Evolutionary conservation across 2,113 vertebrate species (phyloP), one percentile per base, ranked within the genome.

Genomic region (Nannospalax galili): DNA sequence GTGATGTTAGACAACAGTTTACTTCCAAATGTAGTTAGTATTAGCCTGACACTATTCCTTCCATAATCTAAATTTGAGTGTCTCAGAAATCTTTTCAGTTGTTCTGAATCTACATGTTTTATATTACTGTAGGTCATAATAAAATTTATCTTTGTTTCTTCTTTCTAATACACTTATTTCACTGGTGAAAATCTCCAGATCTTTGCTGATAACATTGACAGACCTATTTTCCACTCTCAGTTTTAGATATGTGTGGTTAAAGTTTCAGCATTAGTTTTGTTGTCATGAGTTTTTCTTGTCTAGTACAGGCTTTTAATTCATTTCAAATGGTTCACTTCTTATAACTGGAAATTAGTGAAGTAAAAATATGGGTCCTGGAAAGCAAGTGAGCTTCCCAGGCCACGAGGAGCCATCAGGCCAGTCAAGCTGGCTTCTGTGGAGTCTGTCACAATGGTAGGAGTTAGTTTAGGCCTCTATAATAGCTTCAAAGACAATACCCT

Each of bases 1-100:
- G 24, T n/a, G 1, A 10, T 70, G 26, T 88, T n/a, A n/a, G 64
- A 94, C 75, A 77, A 94, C 42, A 90, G 88, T 77, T 80, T 75
- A 86, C 3, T 17, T 96, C 72, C 58, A 96, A 86, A 82, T 74
- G 73, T 69, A 85, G 87, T 94, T 70, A 37, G 67, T 70, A 81
- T 65, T 82, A n/a, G 70, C 65, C 45, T 72, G 72, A 86, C 87
- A 58, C 12, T 4, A 26, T 30, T 67, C 69, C 65, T 90, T 65
- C 42, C n/a, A 52, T 52, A 74, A 65, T 88, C 77, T 91, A n/a
- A 35, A 81, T 75, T 88, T 52, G 48, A 11, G 48, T 52, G 48
- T 52, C 48, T 52, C 48, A 52, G 48, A 11, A 52, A 52, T 7
- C 48, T 52, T 52, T 52, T 7, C 91, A 75, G 35, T 70, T 87